A percentile compares a stretch with the other conserved stretches of the same genome.
Conservation (phyloP, 2,797 vertebrate species). For the Hoplostethus atlanticus region DNA sequence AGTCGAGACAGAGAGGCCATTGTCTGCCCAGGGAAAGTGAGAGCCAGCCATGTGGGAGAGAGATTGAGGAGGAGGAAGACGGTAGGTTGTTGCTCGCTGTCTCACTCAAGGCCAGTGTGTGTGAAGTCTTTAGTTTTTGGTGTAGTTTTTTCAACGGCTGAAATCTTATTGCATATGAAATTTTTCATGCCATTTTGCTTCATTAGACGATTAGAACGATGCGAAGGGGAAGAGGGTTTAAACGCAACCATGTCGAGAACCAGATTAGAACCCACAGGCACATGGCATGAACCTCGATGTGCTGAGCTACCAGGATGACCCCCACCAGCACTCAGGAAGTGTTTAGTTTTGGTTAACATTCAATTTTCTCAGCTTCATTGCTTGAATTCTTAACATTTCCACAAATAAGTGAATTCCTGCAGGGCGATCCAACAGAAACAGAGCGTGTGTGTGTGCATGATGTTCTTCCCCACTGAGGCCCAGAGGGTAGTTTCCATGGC, state of each 20-base stretch:
- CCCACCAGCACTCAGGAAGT: constrained; percentile 47
- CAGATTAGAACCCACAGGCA: background rate
- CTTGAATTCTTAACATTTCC: constrained; percentile 86
- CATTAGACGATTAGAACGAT: background rate
- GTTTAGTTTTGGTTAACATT: constrained; percentile 70
- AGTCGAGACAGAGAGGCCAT: constrained; percentile 65
- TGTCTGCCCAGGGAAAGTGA: constrained; percentile 62
- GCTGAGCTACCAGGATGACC: constrained; percentile 34
- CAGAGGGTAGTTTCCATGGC: constrained; percentile 74
- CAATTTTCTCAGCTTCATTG: constrained; percentile 77
- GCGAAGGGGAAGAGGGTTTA: background rate
- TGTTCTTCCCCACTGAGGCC: constrained; percentile 67
- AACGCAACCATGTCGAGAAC: background rate
- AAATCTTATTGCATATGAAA: background rate
- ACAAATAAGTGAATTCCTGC: constrained; percentile 85
- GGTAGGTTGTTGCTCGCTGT: constrained; percentile 34
- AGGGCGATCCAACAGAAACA: constrained; percentile 82
- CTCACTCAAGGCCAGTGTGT: constrained; percentile 26
- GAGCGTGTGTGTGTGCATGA: constrained; percentile 54
- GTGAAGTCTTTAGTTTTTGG: constrained; percentile 30
- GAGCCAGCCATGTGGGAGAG: constrained; percentile 60
- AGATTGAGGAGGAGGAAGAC: constrained; percentile 45
- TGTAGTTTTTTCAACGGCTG: constrained; percentile 31
- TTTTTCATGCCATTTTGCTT: constrained; percentile 11
- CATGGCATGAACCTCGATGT: background rate